Evolutionary conservation across 2,797 vertebrate species (phyloP).

Genomic region (Picus viridis): DNA sequence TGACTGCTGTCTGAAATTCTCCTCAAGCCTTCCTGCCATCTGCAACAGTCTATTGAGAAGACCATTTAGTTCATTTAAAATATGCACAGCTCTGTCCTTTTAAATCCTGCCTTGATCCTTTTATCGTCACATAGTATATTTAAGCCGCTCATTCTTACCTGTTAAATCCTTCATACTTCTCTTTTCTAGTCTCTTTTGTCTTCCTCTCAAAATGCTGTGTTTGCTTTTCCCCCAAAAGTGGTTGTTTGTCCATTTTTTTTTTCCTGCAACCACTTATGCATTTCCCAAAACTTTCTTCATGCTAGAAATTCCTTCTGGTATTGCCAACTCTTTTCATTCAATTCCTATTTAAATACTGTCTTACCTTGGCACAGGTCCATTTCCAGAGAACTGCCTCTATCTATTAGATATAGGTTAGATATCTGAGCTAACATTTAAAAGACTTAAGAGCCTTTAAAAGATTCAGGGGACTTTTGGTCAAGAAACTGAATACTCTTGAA

Average conservation of each 20-base stretch:
- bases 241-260: not conserved
- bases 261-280: not conserved
- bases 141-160: conserved; percentile 20
- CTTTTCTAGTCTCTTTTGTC: conserved; percentile 26
- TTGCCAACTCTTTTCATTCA: not conserved
- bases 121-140: not conserved
- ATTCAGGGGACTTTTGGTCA: not conserved
- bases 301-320: not conserved
- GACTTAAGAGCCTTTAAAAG: too few species aligned
- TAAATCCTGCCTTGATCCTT: conserved; percentile 22
- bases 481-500: not conserved
- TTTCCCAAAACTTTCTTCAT: not conserved
- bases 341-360: not conserved
- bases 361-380: not conserved
- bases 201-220: not conserved
- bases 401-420: conserved; percentile 4
- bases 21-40: not conserved
- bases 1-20: conserved; percentile 1
- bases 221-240: not conserved
- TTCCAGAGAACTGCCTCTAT: not conserved
- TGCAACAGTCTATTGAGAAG: not conserved
- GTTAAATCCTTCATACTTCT: conserved; percentile 9
- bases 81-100: not conserved
- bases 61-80: conserved; percentile 25
- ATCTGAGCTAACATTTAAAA: conserved; percentile 21